Evolutionary conservation across 2,113 vertebrate genomes (phyloP).

Genomic region (Ariopsis seemanni): DNA sequence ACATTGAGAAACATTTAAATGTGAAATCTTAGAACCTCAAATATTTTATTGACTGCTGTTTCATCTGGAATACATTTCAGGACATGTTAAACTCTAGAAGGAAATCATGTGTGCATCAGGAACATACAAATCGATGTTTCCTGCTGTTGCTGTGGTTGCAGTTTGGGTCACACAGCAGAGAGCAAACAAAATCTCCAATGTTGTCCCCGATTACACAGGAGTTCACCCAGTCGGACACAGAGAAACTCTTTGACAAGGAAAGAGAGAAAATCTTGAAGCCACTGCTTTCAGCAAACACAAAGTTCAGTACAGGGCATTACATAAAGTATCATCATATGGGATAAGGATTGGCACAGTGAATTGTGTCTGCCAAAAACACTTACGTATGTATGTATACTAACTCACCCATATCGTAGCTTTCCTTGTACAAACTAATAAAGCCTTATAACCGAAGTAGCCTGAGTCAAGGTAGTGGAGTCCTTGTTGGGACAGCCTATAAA

Average conservation of each 20-base stretch:
- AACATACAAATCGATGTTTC: slow-evolving; percentile 84
- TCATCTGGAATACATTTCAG: neutral
- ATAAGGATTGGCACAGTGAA: neutral
- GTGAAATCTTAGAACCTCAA: neutral
- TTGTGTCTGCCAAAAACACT: neutral
- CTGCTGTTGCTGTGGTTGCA: slow-evolving; percentile 72
- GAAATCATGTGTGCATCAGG: neutral
- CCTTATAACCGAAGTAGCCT: slow-evolving; percentile 78
- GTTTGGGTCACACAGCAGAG: slow-evolving; percentile 68
- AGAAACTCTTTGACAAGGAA: slow-evolving; percentile 78
- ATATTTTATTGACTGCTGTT: neutral
- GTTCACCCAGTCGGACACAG: slow-evolving; percentile 89
- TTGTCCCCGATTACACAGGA: slow-evolving; percentile 76
- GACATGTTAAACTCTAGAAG: neutral
- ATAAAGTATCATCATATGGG: neutral
- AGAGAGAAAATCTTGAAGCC: neutral
- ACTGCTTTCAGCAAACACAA: neutral
- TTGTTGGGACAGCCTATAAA: slow-evolving; percentile 77
- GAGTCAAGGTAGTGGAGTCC: slow-evolving; percentile 90
- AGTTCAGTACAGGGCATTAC: neutral
- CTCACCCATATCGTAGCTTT: slow-evolving; percentile 89
- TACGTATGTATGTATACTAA: neutral
- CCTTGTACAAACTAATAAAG: slow-evolving; percentile 82
- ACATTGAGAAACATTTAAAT: neutral
- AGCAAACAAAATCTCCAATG: slow-evolving; percentile 80